Percentiles rank a stretch among this genome's conserved stretches.
Evolutionary conservation across 2,113 vertebrate genomes (phyloP).

Genomic region (Indicator indicator): DNA sequence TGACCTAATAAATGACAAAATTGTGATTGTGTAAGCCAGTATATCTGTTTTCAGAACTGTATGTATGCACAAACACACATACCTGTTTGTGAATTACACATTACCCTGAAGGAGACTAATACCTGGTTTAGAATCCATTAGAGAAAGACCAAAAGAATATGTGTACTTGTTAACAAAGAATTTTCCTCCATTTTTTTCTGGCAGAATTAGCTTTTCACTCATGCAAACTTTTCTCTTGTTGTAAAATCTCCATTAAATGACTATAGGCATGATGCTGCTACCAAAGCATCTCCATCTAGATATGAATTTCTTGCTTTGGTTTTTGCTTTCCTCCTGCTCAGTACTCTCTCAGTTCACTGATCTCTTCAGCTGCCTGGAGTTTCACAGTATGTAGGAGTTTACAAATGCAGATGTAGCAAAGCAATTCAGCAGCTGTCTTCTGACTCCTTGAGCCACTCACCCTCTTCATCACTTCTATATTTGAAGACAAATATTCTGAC

Average conservation of each 20-base stretch:
- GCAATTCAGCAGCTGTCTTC: not conserved
- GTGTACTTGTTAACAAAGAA: not conserved
- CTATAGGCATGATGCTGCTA: not conserved
- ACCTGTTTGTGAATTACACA: not conserved
- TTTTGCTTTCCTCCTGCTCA: not conserved
- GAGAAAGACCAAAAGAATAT: not conserved
- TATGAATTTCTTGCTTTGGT: not conserved
- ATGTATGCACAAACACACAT: not conserved
- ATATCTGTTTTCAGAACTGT: not conserved
- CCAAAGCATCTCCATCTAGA: not conserved
- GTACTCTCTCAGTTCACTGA: not conserved
- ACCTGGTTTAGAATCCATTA: not conserved
- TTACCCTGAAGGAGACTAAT: not conserved
- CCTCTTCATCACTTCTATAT: not conserved
- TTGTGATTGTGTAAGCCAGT: not conserved
- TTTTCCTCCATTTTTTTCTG: not conserved
- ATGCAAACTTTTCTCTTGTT: not conserved
- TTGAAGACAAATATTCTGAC: slow-evolving; percentile 42
- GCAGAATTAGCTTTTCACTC: not conserved
- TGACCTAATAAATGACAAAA: not conserved
- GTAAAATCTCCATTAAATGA: not conserved
- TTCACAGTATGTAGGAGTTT: not conserved
- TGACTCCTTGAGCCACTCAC: not conserved
- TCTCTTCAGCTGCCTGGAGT: not conserved
- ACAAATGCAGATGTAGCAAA: not conserved